phyloP scores from a whole-genome alignment of 2,888 invertebrate species.

The Sicus ferrugineus region DNA sequence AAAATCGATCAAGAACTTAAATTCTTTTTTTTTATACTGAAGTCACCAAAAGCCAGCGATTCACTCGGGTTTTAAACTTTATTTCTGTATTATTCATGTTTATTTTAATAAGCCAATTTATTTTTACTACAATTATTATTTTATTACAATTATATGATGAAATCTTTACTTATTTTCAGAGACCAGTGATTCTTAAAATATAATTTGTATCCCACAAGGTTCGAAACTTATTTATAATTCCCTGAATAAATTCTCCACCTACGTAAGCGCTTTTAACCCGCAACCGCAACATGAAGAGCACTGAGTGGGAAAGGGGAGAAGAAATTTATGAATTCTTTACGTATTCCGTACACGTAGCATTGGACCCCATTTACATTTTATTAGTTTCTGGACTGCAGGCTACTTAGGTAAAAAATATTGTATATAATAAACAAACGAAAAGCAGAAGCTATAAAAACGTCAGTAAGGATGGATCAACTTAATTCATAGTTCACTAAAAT shows the following conservation, averaged over 20 bases:
- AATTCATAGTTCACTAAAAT: too few species aligned
- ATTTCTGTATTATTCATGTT: too few species aligned
- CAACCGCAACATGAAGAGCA: not conserved
- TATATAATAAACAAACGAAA: constrained; percentile 8
- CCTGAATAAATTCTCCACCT: constrained; percentile 14
- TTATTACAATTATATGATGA: too few species aligned
- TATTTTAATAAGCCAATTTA: too few species aligned
- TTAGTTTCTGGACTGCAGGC: constrained; percentile 2
- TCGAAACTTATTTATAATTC: constrained; percentile 10
- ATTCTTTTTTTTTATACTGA: too few species aligned
- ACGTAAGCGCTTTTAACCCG: constrained; percentile 14
- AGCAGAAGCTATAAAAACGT: not conserved
- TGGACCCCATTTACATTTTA: constrained; percentile 16
- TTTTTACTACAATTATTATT: too few species aligned
- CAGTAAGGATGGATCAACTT: too few species aligned
- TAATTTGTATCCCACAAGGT: not conserved
- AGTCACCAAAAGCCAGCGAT: too few species aligned
- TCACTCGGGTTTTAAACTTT: too few species aligned
- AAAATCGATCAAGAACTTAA: too few species aligned
- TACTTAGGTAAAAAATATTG: constrained; percentile 19
- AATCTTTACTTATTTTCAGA: too few species aligned
- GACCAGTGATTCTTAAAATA: too few species aligned
- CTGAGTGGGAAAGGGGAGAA: not conserved
- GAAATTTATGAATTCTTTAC: constrained; percentile 5
- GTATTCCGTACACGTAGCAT: constrained; percentile 16